Percentiles rank a stretch among this genome's conserved stretches.
Conservation (phyloP, 1,140 invertebrate species). For the Ceratitis capitata region DNA sequence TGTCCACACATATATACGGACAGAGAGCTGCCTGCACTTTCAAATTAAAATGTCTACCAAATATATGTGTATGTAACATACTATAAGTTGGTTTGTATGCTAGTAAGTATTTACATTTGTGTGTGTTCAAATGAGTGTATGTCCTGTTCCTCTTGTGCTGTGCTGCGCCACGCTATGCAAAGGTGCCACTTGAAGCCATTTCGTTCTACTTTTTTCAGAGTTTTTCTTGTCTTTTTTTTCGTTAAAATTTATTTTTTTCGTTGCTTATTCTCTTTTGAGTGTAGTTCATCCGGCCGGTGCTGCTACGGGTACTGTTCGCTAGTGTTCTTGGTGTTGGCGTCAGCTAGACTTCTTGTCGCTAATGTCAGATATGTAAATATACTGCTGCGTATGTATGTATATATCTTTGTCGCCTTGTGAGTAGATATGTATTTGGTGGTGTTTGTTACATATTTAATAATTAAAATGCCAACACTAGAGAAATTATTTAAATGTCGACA, state of each 20-base stretch:
- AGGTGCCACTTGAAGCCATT: constrained; percentile 1
- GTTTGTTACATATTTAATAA: constrained; percentile 57
- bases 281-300: neutral
- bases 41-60: constrained; percentile 22
- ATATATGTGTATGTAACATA: no score
- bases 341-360: neutral
- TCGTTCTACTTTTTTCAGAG: neutral
- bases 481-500: constrained; percentile 64
- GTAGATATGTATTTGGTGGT: neutral
- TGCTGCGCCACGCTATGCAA: neutral
- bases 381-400: neutral
- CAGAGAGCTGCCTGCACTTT: neutral
- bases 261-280: neutral
- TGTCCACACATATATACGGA: constrained; percentile 19
- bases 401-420: neutral
- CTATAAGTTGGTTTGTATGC: no score
- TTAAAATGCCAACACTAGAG: constrained; percentile 59
- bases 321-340: neutral
- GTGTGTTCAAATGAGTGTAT: neutral
- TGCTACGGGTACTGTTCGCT: neutral
- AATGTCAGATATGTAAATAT: neutral
- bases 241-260: neutral
- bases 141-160: neutral
- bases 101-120: no score
- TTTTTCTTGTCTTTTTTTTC: neutral